A percentile compares a stretch with the other conserved stretches of the same genome.
Evolutionary conservation across 2,888 invertebrate genomes (phyloP).

Genomic region (Lasioglossum marginatum): DNA sequence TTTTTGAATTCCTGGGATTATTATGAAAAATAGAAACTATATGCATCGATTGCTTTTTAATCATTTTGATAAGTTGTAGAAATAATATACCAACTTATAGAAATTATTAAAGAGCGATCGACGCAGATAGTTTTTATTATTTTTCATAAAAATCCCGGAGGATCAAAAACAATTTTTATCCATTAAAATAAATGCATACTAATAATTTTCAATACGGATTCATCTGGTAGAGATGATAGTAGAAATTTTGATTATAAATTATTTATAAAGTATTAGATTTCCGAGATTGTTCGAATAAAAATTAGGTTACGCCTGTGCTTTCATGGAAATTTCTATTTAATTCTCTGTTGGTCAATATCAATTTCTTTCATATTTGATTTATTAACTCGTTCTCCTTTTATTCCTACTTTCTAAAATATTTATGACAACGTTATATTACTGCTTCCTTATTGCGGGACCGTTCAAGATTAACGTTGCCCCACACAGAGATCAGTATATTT

Average conservation of each 20-base stretch:
- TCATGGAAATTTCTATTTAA: not conserved
- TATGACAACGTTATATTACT: not conserved
- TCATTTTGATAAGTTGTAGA: too few relatives aligned
- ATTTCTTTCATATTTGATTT: not conserved
- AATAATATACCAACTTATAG: not conserved
- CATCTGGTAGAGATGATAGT: too few relatives aligned
- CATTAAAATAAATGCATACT: too few relatives aligned
- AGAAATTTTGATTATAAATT: too few relatives aligned
- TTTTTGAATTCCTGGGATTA: too few relatives aligned
- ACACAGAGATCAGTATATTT: not conserved
- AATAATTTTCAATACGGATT: too few relatives aligned
- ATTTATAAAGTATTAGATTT: not conserved
- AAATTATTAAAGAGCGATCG: not conserved
- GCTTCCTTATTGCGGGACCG: not conserved
- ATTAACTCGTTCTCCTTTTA: not conserved
- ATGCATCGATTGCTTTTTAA: too few relatives aligned
- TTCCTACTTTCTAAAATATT: not conserved
- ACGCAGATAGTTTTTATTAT: too few relatives aligned
- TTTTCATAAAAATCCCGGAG: too few relatives aligned
- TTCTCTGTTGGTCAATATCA: not conserved
- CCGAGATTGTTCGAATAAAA: not conserved
- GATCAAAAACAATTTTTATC: too few relatives aligned
- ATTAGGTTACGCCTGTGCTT: not conserved
- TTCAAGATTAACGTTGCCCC: not conserved
- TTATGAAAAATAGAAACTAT: too few relatives aligned